These are phyloP conservation scores for Galbula dea DNA, from an alignment of 2,113 vertebrate species.

Conservation along the genomic window DNA sequence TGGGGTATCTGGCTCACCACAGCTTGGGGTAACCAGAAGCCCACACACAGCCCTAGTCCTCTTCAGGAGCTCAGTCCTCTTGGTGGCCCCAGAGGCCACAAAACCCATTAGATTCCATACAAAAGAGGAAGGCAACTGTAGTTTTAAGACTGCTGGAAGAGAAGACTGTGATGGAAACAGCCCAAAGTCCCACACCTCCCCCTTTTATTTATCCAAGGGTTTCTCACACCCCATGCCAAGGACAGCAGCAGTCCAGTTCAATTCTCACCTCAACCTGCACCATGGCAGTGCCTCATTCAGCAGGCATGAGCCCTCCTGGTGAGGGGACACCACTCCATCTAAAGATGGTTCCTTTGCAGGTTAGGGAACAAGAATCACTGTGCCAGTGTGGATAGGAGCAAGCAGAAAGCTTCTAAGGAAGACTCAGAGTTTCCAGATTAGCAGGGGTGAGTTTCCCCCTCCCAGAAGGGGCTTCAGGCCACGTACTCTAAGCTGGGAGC, in stretches of 20 bases:
- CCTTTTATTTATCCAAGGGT: background rate
- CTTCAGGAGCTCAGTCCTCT: background rate
- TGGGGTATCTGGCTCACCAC: background rate
- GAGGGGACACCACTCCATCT: background rate
- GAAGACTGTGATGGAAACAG: background rate
- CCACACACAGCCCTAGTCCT: fast-evolving
- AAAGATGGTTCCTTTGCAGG: background rate
- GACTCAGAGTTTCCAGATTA: background rate
- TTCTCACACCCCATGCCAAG: background rate
- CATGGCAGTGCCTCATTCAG: background rate
- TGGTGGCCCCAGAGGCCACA: background rate
- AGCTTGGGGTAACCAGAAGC: background rate
- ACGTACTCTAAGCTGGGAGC: background rate
- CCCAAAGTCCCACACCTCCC: background rate
- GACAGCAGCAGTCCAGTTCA: background rate
- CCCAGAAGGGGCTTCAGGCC: background rate
- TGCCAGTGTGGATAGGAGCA: background rate
- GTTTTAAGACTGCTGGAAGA: background rate
- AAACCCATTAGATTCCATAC: background rate
- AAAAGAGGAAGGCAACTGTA: background rate
- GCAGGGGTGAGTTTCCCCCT: background rate
- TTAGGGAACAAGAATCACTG: background rate
- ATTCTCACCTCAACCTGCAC: background rate
- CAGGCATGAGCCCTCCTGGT: background rate
- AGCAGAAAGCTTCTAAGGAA: background rate